Conservation (phyloP, 2,113 vertebrate species). For the Cercopithecus mona region DNA sequence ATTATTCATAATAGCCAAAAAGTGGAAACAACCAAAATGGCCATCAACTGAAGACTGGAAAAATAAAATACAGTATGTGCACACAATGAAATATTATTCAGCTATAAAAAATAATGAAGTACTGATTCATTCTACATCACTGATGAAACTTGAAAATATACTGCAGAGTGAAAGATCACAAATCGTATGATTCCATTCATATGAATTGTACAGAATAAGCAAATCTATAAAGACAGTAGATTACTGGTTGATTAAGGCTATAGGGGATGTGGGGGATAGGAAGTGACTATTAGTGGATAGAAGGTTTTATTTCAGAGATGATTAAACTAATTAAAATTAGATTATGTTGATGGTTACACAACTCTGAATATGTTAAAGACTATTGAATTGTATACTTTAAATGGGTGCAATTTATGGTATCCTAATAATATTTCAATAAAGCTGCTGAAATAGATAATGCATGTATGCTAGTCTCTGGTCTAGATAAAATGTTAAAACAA, state of each 20-base stretch:
- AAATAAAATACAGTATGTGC: background rate
- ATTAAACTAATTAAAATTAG: background rate
- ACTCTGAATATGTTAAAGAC: background rate
- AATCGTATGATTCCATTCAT: background rate
- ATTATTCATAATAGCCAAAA: background rate
- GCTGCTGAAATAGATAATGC: background rate
- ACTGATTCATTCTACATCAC: background rate
- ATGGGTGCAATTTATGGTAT: background rate
- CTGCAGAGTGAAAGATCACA: background rate
- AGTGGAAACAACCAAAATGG: background rate
- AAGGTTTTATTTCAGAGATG: background rate
- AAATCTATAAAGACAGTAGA: background rate
- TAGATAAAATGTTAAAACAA: background rate
- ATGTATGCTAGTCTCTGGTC: background rate
- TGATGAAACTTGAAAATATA: background rate
- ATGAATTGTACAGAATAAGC: background rate
- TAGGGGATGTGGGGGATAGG: background rate
- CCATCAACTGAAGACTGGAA: background rate
- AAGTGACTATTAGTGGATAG: background rate
- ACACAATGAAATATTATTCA: background rate
- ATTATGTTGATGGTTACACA: background rate
- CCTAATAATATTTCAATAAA: background rate
- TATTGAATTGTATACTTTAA: background rate
- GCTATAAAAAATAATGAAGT: background rate
- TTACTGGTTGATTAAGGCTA: background rate